Base-by-base conservation (phyloP, 2,888 invertebrate species). In the Ochropacha duplaris region DNA sequence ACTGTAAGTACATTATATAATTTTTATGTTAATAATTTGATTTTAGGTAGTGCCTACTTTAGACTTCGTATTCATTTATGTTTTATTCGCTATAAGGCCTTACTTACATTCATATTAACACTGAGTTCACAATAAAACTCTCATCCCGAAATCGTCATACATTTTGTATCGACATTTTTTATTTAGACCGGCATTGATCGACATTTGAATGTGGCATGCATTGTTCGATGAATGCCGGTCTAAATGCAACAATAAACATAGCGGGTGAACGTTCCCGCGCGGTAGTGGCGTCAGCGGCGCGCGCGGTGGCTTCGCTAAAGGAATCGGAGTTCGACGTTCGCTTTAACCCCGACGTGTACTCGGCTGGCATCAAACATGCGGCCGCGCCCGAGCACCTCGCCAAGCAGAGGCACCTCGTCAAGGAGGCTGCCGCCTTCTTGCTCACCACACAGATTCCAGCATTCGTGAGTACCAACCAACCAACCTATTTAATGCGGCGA, bases 311-410 rank as follows among this genome's bases (percentile, higher is more conserved):
- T 0, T 99, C 99, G 0, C 94, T 99, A 6, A 97, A 98, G 85
- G 98, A 99, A 71, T 96, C 97, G 0, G 99, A 99, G 87, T 99
- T 99, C 88, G 98, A 98, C 84, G 97, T 99, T 66, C 95, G 98
- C 62, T 99, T 99, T 92, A 99, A 99, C 93, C 99, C 99, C 0
- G 99, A 99, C 90, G 98, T 99, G 62, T 99, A 97, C 91, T 99
- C 99, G 11, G 97, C 97, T 0, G 98, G 98, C 56, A 99, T 99
- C 61, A 94, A 94, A 58, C 99, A 99, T 91, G 92, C 95, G 22
- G 95, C 95, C 78, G 84, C 95, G 68, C 93, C 95, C 58, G 94
- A 95, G 71, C 94, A 94, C 44, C 91, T 98, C 56, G 94, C 95
- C 65, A 96, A 96, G 80, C 98, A 99, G 85, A 95, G 97, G 59